These are phyloP conservation scores for Leptinotarsa texana DNA, from an alignment of 1,140 invertebrate genomes.

Conservation along the genomic window DNA sequence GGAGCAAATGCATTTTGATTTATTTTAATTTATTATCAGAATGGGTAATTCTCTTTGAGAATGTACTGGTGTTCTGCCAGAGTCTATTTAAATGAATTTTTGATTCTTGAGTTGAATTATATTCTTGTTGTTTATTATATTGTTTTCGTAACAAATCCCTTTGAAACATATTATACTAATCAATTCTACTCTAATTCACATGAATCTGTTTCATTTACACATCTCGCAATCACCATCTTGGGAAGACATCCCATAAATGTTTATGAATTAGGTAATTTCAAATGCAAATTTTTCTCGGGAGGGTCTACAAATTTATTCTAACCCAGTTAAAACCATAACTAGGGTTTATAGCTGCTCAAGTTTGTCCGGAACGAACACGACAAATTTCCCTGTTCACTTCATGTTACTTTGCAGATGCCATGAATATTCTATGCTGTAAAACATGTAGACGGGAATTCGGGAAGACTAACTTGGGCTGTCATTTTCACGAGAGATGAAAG, in stretches of 20 bases:
- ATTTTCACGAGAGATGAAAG: not conserved
- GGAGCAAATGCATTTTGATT: no score
- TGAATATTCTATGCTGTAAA: conserved; percentile 13
- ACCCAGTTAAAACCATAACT: conserved; percentile 13
- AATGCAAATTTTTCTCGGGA: conserved; percentile 5
- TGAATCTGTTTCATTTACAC: not conserved
- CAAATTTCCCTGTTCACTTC: conserved; percentile 9
- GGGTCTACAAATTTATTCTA: conserved; percentile 13
- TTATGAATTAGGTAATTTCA: not conserved
- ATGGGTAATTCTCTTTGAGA: no score
- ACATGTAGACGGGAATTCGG: not conserved
- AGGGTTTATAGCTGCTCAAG: conserved; percentile 9
- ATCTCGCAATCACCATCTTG: not conserved
- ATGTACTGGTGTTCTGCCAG: no score
- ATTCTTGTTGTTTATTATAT: no score
- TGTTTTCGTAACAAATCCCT: no score
- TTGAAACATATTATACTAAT: no score
- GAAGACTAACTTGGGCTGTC: not conserved
- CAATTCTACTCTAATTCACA: no score
- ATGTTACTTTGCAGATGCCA: conserved; percentile 13
- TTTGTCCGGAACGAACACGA: not conserved
- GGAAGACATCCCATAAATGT: not conserved
- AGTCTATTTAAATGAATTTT: no score
- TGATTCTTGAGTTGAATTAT: no score
- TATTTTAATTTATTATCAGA: no score